These are phyloP conservation scores for Pogonomyrmex barbatus DNA, from an alignment of 1,140 invertebrate genomes.

Conservation along the genomic window DNA sequence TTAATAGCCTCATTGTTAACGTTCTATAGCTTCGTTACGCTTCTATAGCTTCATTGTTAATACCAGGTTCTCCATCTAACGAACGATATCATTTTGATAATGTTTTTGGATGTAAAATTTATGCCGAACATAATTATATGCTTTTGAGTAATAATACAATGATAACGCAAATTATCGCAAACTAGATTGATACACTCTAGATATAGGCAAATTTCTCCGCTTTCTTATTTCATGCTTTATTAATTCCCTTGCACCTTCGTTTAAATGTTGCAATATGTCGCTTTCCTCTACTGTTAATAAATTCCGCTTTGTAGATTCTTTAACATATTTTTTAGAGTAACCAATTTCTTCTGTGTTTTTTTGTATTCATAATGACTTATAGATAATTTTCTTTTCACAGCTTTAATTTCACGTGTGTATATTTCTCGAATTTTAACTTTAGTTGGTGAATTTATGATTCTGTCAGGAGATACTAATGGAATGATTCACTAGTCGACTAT, in stretches of 20 bases:
- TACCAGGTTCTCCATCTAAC: background rate
- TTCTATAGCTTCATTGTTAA: background rate
- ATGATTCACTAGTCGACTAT: background rate
- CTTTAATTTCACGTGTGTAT: too few relatives aligned
- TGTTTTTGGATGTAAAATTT: conserved; percentile 30
- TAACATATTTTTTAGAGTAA: background rate
- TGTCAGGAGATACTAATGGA: background rate
- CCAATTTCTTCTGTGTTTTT: too few relatives aligned
- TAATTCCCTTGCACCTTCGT: background rate
- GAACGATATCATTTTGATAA: conserved; percentile 1
- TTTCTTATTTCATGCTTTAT: background rate
- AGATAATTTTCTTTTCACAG: too few relatives aligned
- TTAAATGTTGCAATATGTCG: background rate
- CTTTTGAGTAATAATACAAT: conserved; percentile 23
- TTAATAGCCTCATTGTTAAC: background rate
- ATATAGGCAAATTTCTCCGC: background rate
- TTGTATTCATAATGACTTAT: too few relatives aligned
- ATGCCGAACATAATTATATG: background rate
- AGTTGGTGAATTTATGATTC: background rate
- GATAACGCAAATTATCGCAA: conserved; percentile 29
- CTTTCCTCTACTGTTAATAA: background rate
- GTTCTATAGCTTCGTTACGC: background rate
- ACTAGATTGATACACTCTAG: background rate
- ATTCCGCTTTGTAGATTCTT: background rate
- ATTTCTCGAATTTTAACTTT: background rate